These are phyloP conservation scores for Allophyes oxyacanthae DNA, from an alignment of 2,888 invertebrate species.

Conservation along the genomic window DNA sequence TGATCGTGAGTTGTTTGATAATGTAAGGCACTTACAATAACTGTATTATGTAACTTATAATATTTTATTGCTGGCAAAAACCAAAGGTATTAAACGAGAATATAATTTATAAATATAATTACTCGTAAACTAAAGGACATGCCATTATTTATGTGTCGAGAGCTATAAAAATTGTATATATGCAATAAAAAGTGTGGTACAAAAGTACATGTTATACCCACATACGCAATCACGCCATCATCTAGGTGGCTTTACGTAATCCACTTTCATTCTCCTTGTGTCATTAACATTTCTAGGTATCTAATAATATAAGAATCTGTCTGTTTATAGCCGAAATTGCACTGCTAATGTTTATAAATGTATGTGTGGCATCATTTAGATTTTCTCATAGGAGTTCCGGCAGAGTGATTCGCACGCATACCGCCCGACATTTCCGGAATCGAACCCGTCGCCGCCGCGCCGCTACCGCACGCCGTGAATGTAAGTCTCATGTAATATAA, in stretches of 20 bases:
- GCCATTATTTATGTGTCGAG: background rate
- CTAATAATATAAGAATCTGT: constrained; percentile 5
- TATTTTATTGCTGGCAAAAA: too few species aligned
- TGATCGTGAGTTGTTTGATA: too few species aligned
- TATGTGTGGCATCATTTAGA: background rate
- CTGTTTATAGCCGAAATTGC: background rate
- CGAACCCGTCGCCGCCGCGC: too few species aligned
- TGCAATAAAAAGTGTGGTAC: constrained; percentile 30
- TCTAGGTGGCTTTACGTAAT: constrained; percentile 37
- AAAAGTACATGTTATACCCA: constrained; percentile 13
- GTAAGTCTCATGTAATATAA: too few species aligned
- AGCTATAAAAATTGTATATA: constrained; percentile 25
- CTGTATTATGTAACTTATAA: too few species aligned
- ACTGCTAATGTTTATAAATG: background rate
- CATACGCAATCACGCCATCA: constrained; percentile 24
- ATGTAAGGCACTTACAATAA: too few species aligned
- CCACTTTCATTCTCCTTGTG: constrained; percentile 33
- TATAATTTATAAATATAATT: too few species aligned
- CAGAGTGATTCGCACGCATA: background rate
- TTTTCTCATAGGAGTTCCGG: background rate
- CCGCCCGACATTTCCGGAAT: background rate
- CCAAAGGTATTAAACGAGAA: too few species aligned
- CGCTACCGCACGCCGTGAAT: too few species aligned
- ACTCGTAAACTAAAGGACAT: too few species aligned
- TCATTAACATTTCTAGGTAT: constrained; percentile 26